These are phyloP conservation scores for Ophioninae sp. DNA, from an alignment of 2,888 invertebrate species.

Conservation along the genomic window DNA sequence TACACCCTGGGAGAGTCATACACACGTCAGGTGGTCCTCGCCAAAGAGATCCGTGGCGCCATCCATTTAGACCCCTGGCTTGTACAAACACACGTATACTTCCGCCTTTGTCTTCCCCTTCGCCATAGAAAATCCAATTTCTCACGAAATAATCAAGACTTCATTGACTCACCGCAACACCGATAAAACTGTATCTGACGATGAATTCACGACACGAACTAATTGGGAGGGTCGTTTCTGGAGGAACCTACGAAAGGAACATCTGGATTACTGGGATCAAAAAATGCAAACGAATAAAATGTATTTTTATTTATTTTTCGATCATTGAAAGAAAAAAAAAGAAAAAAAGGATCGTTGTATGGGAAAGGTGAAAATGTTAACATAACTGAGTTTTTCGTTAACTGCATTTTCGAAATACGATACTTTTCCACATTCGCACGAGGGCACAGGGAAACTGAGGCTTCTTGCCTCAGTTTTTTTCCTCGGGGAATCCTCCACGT, in stretches of 20 bases:
- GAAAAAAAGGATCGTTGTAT: no score
- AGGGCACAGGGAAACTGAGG: background rate
- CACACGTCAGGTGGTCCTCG: conserved; percentile 58
- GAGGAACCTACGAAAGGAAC: no score
- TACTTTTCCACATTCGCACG: background rate
- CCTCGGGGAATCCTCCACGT: background rate
- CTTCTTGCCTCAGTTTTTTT: no score
- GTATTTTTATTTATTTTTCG: no score
- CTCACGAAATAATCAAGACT: conserved; percentile 52
- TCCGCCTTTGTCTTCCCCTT: background rate
- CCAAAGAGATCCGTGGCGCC: conserved; percentile 40
- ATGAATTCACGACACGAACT: background rate
- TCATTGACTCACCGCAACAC: conserved; percentile 25
- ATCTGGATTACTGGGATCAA: no score
- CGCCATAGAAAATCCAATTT: conserved; percentile 18
- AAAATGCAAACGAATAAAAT: no score
- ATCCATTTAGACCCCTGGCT: conserved; percentile 24
- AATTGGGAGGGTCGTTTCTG: no score
- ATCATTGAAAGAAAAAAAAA: no score
- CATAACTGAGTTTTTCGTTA: no score
- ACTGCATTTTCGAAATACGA: no score
- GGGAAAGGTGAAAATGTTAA: no score
- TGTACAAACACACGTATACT: background rate
- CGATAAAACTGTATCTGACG: conserved; percentile 1
- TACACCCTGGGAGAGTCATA: conserved; percentile 48